phyloP scores from a whole-genome alignment of 2,113 vertebrate genomes.

The Hoplias malabaricus region DNA sequence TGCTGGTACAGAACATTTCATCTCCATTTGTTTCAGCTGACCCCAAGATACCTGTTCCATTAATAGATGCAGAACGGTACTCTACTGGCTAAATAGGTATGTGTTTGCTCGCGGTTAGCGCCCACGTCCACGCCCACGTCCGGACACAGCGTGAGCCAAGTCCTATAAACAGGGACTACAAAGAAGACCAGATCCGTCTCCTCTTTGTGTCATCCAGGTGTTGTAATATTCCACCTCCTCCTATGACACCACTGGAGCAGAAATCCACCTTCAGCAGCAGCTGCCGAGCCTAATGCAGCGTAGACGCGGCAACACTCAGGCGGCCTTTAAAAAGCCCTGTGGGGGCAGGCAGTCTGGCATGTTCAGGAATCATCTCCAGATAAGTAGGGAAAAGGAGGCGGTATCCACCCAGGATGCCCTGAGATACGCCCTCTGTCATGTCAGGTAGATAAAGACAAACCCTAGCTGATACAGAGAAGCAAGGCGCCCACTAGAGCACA shows the following conservation, averaged over 20 bases:
- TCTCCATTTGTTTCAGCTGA: conserved; percentile 21
- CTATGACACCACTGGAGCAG: conserved; percentile 2
- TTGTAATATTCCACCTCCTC: conserved; percentile 5
- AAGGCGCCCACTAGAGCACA: background rate
- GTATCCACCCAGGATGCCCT: background rate
- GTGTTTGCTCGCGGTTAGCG: conserved; percentile 27
- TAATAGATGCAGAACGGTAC: conserved; percentile 24
- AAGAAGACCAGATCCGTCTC: background rate
- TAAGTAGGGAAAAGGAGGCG: background rate
- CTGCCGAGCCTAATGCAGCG: background rate
- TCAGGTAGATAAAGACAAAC: background rate
- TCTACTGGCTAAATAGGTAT: conserved; percentile 33
- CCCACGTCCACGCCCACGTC: background rate
- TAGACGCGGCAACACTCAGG: background rate
- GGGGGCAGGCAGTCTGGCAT: background rate
- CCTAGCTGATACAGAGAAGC: background rate
- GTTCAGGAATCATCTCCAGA: background rate
- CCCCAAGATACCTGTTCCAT: conserved; percentile 38
- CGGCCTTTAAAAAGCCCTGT: conserved; percentile 1
- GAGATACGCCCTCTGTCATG: no score
- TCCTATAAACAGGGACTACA: background rate
- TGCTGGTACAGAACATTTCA: conserved; percentile 28
- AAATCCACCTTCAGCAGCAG: conserved; percentile 5
- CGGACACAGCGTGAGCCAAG: background rate
- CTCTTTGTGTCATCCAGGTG: conserved; percentile 16